These are phyloP conservation scores for Xestia sexstrigata DNA, from an alignment of 2,888 invertebrate genomes.

Conservation along the genomic window DNA sequence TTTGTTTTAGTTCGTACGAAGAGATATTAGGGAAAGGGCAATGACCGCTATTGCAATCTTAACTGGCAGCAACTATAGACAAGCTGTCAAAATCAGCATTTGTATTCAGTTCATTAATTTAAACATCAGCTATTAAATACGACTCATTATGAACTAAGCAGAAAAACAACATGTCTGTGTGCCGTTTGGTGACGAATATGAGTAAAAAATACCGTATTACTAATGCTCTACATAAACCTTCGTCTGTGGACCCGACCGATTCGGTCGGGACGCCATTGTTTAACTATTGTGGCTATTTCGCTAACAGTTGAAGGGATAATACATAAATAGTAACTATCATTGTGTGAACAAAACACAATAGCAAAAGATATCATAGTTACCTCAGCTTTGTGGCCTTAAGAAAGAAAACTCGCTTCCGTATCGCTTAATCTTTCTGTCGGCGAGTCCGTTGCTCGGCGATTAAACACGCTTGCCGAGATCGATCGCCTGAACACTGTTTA, in stretches of 20 bases:
- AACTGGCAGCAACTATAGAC: too few relatives aligned
- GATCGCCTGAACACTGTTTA: constrained; percentile 71
- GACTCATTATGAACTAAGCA: neutral
- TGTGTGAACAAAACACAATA: constrained; percentile 39
- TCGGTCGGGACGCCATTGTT: too few relatives aligned
- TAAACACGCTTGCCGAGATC: constrained; percentile 79
- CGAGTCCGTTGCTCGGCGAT: constrained; percentile 77
- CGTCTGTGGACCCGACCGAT: too few relatives aligned
- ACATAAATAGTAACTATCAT: constrained; percentile 35
- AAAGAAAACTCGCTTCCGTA: constrained; percentile 73
- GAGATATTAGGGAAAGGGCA: too few relatives aligned
- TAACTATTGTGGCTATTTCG: too few relatives aligned
- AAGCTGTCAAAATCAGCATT: neutral
- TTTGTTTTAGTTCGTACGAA: too few relatives aligned
- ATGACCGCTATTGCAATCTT: too few relatives aligned
- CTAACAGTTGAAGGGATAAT: too few relatives aligned
- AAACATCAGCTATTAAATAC: neutral
- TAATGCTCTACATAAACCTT: neutral
- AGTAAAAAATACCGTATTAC: neutral
- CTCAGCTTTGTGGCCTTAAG: constrained; percentile 61
- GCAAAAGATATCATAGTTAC: constrained; percentile 63
- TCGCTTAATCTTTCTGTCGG: constrained; percentile 77
- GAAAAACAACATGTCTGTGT: neutral
- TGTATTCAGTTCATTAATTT: neutral
- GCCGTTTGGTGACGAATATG: too few relatives aligned